Conservation (phyloP, 2,797 vertebrate genomes). For the Cottoperca gobio region DNA sequence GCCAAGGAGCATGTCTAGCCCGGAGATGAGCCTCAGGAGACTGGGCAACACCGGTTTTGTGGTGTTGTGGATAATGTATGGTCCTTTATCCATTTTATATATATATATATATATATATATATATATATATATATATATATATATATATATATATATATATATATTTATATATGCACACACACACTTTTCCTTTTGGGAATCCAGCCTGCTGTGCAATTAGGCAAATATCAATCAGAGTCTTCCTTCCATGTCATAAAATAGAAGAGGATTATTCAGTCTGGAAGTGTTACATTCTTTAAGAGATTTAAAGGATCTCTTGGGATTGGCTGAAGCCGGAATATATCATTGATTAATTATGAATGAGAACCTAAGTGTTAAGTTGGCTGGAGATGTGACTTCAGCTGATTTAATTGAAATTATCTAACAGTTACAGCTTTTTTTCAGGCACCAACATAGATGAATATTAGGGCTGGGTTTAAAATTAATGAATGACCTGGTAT, state of each 20-base stretch:
- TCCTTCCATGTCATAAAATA: constrained; percentile 2
- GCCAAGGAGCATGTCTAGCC: constrained; percentile 62
- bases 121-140: background rate
- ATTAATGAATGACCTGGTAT: too few relatives aligned
- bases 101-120: background rate
- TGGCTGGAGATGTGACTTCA: constrained; percentile 7
- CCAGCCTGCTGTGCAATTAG: background rate
- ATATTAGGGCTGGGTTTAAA: background rate
- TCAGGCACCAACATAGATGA: constrained; percentile 2
- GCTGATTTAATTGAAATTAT: constrained; percentile 4
- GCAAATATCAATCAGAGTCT: constrained; percentile 15
- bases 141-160: background rate
- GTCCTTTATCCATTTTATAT: background rate
- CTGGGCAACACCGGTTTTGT: constrained; percentile 37
- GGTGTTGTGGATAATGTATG: constrained; percentile 48
- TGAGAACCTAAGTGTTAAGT: background rate
- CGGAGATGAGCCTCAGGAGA: constrained; percentile 55
- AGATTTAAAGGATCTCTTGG: constrained; percentile 18
- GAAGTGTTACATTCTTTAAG: constrained; percentile 5
- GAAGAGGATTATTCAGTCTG: background rate
- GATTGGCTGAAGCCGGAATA: constrained; percentile 9
- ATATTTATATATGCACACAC: background rate
- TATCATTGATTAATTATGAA: constrained; percentile 29
- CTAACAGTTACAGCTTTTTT: background rate
- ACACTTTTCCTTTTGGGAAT: background rate